Conservation (phyloP, 35 echinoderm and acorn worm genomes). For the Holothuria glaberrima region DNA sequence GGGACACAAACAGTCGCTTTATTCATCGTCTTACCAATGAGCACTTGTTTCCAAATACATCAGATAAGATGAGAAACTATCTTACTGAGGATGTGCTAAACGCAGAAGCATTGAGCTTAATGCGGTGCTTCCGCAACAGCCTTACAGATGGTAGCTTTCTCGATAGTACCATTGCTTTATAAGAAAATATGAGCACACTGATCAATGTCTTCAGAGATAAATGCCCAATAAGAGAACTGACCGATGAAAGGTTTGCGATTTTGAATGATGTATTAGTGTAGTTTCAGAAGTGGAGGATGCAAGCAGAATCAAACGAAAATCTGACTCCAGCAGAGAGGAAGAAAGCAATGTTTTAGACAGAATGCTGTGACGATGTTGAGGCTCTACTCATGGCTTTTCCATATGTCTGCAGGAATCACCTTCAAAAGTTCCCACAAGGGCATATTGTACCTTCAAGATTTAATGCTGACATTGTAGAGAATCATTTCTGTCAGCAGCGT, state of each 20-base stretch:
- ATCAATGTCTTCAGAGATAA: conserved; percentile 7
- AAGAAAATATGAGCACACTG: background rate
- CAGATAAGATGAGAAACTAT: conserved; percentile 48
- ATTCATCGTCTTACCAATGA: background rate
- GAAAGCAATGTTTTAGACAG: background rate
- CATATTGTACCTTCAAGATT: conserved; percentile 39
- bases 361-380: conserved; percentile 25
- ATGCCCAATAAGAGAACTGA: background rate
- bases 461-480: conserved; percentile 37
- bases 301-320: background rate
- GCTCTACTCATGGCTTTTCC: conserved; percentile 13
- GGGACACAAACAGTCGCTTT: background rate
- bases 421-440: conserved; percentile 1
- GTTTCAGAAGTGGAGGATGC: conserved; percentile 5
- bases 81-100: conserved; percentile 5
- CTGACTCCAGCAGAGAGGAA: background rate
- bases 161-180: background rate
- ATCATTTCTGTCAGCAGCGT: conserved; percentile 45
- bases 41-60: background rate
- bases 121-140: conserved; percentile 12
- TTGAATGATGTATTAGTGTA: background rate
- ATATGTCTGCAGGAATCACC: background rate
- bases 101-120: conserved; percentile 3
- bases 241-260: background rate
- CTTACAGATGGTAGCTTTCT: background rate